Conservation (phyloP, 2,888 invertebrate species). For the Ophioninae sp. region DNA sequence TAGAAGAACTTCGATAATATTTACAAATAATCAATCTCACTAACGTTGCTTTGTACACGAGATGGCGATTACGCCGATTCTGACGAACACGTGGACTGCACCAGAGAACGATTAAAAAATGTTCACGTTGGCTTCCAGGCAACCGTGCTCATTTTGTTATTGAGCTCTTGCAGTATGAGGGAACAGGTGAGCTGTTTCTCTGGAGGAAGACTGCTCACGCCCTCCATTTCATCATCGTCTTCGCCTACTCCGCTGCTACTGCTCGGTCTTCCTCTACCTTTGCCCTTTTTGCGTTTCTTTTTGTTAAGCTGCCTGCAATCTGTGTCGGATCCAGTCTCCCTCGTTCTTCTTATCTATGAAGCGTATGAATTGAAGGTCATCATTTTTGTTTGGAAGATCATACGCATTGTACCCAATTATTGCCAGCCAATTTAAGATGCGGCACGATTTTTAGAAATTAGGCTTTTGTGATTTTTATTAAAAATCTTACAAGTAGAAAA, state of each 20-base stretch:
- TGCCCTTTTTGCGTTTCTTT: conserved; percentile 78
- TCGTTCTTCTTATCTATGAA: conserved; percentile 75
- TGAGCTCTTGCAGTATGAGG: conserved; percentile 89
- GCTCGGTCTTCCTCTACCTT: conserved; percentile 77
- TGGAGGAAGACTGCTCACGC: conserved; percentile 82
- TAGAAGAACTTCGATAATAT: conserved; percentile 12
- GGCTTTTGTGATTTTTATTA: background rate
- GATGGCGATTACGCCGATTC: background rate
- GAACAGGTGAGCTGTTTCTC: conserved; percentile 88
- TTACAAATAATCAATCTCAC: conserved; percentile 18
- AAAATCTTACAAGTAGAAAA: too few species aligned
- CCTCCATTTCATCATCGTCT: conserved; percentile 83
- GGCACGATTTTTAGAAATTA: background rate
- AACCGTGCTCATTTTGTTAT: conserved; percentile 88
- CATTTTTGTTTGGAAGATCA: background rate
- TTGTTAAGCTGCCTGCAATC: conserved; percentile 79
- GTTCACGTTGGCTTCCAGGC: conserved; percentile 85
- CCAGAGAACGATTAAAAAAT: background rate
- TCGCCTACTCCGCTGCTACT: conserved; percentile 82
- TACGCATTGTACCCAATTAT: background rate
- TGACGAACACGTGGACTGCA: background rate
- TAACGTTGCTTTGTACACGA: background rate
- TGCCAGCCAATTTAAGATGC: background rate
- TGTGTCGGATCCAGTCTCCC: conserved; percentile 77
- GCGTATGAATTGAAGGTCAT: background rate